Evolutionary conservation across 2,888 invertebrate species (phyloP).

Genomic region (Gerris lacustris): DNA sequence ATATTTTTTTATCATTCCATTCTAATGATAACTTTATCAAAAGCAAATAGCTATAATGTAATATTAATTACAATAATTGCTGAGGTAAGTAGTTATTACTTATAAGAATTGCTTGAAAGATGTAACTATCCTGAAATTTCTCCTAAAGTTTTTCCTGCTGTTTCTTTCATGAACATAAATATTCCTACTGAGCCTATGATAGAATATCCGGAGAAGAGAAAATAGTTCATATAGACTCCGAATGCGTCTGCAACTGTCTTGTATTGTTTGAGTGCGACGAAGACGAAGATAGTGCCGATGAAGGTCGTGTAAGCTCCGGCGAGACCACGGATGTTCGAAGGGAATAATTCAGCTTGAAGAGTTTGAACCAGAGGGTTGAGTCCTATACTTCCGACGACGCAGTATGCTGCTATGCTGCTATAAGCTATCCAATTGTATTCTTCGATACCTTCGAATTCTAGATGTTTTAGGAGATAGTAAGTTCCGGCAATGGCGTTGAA

Average conservation of each 20-base stretch:
- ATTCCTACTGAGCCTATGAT: slow-evolving; percentile 23
- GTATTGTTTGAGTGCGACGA: slow-evolving; percentile 26
- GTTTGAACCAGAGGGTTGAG: slow-evolving; percentile 27
- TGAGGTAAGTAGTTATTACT: too few species aligned
- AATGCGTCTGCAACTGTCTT: slow-evolving; percentile 22
- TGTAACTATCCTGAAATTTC: slow-evolving; percentile 20
- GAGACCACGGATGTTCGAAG: slow-evolving; percentile 27
- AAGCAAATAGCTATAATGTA: too few species aligned
- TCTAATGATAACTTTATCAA: too few species aligned
- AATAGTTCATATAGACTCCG: slow-evolving; percentile 27
- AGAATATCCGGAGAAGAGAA: slow-evolving; percentile 21
- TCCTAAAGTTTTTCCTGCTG: slow-evolving; percentile 28
- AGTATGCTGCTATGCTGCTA: slow-evolving; percentile 22
- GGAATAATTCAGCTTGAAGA: slow-evolving; percentile 29
- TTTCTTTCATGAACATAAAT: slow-evolving; percentile 27
- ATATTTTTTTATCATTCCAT: too few species aligned
- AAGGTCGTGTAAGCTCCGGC: slow-evolving; percentile 27
- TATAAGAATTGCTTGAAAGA: too few species aligned
- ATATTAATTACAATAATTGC: too few species aligned
- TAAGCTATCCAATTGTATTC: slow-evolving; percentile 22
- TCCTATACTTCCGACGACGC: slow-evolving; percentile 25
- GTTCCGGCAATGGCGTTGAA: slow-evolving; percentile 14
- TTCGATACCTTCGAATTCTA: background rate
- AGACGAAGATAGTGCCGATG: slow-evolving; percentile 24
- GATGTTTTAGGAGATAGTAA: slow-evolving; percentile 12